Evolutionary conservation across 2,888 invertebrate genomes (phyloP).

Genomic region (Siphlonurus alternatus): DNA sequence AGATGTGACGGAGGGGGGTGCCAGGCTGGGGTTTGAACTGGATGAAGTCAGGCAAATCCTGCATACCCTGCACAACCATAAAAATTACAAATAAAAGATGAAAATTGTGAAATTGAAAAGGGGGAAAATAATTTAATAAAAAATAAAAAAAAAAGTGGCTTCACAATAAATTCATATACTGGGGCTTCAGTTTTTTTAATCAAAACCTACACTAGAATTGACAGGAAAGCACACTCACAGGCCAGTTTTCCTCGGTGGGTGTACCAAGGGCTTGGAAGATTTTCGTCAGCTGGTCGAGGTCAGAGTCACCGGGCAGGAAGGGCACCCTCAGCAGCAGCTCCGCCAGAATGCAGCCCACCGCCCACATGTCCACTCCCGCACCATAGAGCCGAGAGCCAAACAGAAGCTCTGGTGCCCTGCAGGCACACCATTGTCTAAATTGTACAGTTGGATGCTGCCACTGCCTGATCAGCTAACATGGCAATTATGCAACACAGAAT

Average conservation of each 20-base stretch:
- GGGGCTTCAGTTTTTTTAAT: slow-evolving; percentile 1
- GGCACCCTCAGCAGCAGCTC: slow-evolving; percentile 83
- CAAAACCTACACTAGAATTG: neutral
- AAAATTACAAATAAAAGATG: neutral
- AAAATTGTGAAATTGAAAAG: neutral
- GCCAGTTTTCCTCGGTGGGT: slow-evolving; percentile 85
- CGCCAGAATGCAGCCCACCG: slow-evolving; percentile 93
- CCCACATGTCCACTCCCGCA: slow-evolving; percentile 97
- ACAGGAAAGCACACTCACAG: slow-evolving; percentile 34
- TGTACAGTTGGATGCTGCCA: too few species aligned
- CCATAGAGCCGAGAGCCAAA: slow-evolving; percentile 93
- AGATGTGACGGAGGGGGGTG: slow-evolving; percentile 77
- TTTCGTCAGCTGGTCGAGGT: slow-evolving; percentile 87
- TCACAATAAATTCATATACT: too few species aligned
- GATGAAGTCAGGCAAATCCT: slow-evolving; percentile 73
- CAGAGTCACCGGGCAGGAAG: slow-evolving; percentile 91
- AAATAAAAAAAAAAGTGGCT: neutral
- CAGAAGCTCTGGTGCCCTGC: slow-evolving; percentile 75
- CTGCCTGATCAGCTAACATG: too few species aligned
- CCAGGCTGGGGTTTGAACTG: slow-evolving; percentile 76
- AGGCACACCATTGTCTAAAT: too few species aligned
- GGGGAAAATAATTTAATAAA: neutral
- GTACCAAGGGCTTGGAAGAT: slow-evolving; percentile 94
- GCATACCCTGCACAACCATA: slow-evolving; percentile 37
- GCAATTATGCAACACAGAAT: too few species aligned